These are phyloP conservation scores for Melanerpes formicivorus DNA, from an alignment of 2,113 vertebrate species.

Conservation along the genomic window DNA sequence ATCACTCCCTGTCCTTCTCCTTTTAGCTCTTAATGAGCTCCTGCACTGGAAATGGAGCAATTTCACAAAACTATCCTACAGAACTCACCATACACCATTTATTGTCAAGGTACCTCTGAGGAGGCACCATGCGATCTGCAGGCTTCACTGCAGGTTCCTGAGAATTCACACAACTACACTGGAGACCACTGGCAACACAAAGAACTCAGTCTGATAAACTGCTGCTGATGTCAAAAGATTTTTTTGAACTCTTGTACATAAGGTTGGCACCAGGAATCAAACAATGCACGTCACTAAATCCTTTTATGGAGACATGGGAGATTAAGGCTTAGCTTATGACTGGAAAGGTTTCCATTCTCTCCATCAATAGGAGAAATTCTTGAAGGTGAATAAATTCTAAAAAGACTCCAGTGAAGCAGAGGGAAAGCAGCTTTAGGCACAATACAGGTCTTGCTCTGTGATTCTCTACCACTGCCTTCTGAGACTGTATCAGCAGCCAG, in stretches of 20 bases:
- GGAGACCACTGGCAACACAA: neutral
- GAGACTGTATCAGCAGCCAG: neutral
- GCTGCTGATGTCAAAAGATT: neutral
- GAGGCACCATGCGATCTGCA: neutral
- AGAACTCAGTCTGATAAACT: neutral
- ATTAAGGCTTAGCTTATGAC: conserved; percentile 13
- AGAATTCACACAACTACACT: neutral
- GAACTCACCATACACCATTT: neutral
- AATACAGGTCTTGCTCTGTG: neutral
- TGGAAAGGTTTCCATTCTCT: neutral
- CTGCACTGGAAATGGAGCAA: neutral
- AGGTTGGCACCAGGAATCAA: neutral
- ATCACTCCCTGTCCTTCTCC: neutral
- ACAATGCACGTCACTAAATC: neutral
- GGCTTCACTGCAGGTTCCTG: neutral
- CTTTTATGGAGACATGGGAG: neutral
- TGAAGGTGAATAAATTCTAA: conserved; percentile 18
- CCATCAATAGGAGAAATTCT: neutral
- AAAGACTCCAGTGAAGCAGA: conserved; percentile 19
- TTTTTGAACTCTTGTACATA: neutral
- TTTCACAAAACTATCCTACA: neutral
- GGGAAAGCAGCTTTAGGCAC: neutral
- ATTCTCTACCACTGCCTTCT: neutral
- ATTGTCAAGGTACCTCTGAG: neutral
- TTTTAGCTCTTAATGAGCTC: conserved; percentile 17